These are phyloP conservation scores for Trichonephila clavata DNA, from an alignment of 1,140 invertebrate genomes.

Conservation along the genomic window DNA sequence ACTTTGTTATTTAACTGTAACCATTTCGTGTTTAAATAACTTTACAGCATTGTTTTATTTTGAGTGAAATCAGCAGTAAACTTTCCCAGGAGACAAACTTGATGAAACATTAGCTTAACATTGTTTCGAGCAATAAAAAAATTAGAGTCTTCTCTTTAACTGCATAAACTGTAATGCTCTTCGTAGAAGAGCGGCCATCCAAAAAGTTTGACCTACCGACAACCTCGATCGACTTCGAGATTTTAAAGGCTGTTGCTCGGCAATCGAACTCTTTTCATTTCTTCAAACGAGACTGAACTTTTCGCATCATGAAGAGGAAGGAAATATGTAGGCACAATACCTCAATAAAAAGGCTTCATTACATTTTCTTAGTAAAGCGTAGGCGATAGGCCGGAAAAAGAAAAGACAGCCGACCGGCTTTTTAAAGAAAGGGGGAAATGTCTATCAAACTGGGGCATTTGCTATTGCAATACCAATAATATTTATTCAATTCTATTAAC, in stretches of 20 bases:
- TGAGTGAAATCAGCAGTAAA: background rate
- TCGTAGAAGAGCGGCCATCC: constrained; percentile 46
- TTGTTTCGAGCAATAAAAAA: constrained; percentile 21
- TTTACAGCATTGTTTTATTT: background rate
- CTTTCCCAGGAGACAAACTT: constrained; percentile 16
- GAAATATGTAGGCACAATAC: constrained; percentile 34
- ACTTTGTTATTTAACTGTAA: background rate
- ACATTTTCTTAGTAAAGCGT: constrained; percentile 18
- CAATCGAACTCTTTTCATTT: constrained; percentile 36
- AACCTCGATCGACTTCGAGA: constrained; percentile 42
- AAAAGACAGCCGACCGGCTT: background rate
- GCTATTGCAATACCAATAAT: background rate
- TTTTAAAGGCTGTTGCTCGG: constrained; percentile 30
- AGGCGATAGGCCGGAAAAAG: constrained; percentile 15
- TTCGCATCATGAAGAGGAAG: constrained; percentile 45
- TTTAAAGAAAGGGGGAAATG: background rate
- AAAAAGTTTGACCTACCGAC: constrained; percentile 59
- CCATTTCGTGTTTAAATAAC: background rate
- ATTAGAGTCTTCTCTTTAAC: background rate
- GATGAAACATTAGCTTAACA: background rate
- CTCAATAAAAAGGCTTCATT: constrained; percentile 18
- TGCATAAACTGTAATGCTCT: background rate
- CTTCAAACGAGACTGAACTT: constrained; percentile 33
- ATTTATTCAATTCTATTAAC: background rate
- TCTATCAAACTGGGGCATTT: background rate